Evolutionary conservation across 2,797 vertebrate species (phyloP).

Genomic region (Hippocampus kuda): DNA sequence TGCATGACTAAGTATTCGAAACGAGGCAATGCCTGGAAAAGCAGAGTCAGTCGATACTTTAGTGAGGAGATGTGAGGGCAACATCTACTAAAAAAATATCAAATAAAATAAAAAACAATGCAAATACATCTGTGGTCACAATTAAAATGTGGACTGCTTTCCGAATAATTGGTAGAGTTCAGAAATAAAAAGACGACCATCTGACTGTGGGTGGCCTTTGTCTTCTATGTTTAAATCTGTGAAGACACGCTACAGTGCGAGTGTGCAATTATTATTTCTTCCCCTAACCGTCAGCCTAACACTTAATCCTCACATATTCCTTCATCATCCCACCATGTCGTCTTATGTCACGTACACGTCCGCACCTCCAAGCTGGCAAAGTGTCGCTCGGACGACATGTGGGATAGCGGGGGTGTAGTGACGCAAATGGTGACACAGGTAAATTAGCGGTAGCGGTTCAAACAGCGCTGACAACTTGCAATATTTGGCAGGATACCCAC

Average conservation of each 20-base stretch:
- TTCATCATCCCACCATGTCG: conserved; percentile 15
- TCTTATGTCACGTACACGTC: conserved; percentile 36
- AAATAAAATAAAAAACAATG: not conserved
- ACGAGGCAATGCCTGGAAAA: not conserved
- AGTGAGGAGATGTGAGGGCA: not conserved
- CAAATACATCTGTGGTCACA: conserved; percentile 10
- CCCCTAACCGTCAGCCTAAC: conserved; percentile 10
- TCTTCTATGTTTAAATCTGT: not conserved
- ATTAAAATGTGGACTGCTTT: not conserved
- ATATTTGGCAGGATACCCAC: conserved; percentile 24
- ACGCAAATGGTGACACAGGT: conserved; percentile 44
- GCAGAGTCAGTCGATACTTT: conserved; percentile 4
- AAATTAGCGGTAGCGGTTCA: conserved; percentile 38
- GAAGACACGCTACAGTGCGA: not conserved
- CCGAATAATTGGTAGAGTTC: not conserved
- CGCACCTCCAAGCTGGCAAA: conserved; percentile 34
- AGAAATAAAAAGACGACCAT: not conserved
- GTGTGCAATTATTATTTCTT: conserved; percentile 18
- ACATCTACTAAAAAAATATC: not conserved
- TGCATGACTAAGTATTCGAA: conserved; percentile 15
- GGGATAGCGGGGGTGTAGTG: conserved; percentile 18
- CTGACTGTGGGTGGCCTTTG: not conserved
- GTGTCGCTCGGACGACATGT: conserved; percentile 40
- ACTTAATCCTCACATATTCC: conserved; percentile 20
- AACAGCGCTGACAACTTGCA: conserved; percentile 28